A percentile compares a stretch with the other conserved stretches of the same genome.
phyloP scores from a whole-genome alignment of 2,888 invertebrate species.

The Mystacides longicornis region DNA sequence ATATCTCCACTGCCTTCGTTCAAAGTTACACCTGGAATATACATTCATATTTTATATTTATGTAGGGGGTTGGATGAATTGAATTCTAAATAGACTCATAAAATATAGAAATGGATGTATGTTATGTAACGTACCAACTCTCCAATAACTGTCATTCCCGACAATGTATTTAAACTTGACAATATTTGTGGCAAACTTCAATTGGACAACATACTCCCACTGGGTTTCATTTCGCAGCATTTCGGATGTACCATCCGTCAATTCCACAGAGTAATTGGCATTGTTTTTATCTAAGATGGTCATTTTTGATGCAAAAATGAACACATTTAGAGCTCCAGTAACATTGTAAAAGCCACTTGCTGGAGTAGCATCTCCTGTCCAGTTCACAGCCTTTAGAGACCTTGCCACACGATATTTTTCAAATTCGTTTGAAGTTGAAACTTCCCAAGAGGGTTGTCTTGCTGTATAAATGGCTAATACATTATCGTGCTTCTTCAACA shows the following conservation, averaged over 20 bases:
- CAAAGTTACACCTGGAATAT: background rate
- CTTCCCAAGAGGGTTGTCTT: constrained; percentile 30
- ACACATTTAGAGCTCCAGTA: constrained; percentile 9
- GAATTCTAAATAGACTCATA: too few species aligned
- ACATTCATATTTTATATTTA: background rate
- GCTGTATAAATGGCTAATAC: constrained; percentile 54
- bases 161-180: constrained; percentile 34
- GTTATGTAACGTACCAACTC: constrained; percentile 35
- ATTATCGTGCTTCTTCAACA: constrained; percentile 40
- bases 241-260: background rate
- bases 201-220: background rate
- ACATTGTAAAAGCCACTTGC: constrained; percentile 18
- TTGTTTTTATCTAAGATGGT: background rate
- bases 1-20: background rate
- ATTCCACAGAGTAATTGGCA: background rate
- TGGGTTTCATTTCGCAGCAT: background rate
- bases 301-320: constrained; percentile 14
- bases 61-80: background rate
- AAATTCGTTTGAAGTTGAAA: background rate
- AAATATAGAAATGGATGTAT: too few species aligned
- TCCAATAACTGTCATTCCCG: constrained; percentile 38
- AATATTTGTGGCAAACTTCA: constrained; percentile 29
- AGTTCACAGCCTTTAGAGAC: background rate
- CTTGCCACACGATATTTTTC: background rate
- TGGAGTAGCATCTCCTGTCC: background rate